Evolutionary conservation across 1,140 invertebrate genomes (phyloP), one percentile per base, ranked within the genome.

Genomic region (Epicauta chinensis): DNA sequence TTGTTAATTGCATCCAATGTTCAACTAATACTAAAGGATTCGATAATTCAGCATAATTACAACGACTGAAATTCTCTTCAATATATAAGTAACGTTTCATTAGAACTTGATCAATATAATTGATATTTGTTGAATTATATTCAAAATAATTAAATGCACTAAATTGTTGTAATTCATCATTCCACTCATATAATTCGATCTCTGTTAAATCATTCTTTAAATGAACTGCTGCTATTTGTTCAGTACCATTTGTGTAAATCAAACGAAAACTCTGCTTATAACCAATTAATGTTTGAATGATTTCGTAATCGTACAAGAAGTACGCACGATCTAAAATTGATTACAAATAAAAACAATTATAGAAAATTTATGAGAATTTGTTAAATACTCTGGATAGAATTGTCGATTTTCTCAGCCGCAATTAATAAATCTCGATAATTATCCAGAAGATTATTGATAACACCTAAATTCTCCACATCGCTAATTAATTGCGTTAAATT

Each of bases 251-350:
- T 31, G 30, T 7, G 39, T 39, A 37, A 17, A 31, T 30, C 29
- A 60, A 35, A 17, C 39, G 40, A 3, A 55, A 36, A 12, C 57
- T 42, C 23, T 57, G 43, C 9, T 36, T 30, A 6, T 51, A 32
- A 3, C 17, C 23, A 9, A 42, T n/a, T 6, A 59, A 40, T 12
- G 23, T 41, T 44, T 59, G 53, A 11, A 59, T 17, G 7, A 44
- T 39, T 50, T 64, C 55, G 46, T 59, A 67, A 45, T 65, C 47
- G 39, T 63, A 51, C 16, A 69, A 50, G 34, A 55, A 64, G 43
- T 58, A 53, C n/a, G 60, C 60, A 55, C 62, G 61, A 49, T 48
- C 66, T 68, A 38, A 14, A 61, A 57, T 5, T 3, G 7, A 23
- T 23, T 32, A 45, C 7, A 42, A 16, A 41, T 32, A 17, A 37